Conservation (phyloP, 2,797 vertebrate genomes). For the Natrix natrix region DNA sequence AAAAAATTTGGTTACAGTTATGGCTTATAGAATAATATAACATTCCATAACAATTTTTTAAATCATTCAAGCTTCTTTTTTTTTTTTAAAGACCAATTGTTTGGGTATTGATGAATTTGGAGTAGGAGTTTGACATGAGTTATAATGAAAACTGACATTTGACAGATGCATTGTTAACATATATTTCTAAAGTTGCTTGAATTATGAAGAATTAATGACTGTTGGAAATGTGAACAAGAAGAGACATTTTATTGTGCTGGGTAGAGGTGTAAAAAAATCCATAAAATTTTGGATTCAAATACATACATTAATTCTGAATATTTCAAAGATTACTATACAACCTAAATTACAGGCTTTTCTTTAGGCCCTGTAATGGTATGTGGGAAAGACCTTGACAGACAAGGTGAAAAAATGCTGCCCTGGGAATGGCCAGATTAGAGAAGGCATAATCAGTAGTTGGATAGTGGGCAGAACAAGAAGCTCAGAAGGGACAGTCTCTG, state of each 20-base stretch:
- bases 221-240: not conserved
- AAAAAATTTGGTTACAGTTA: slow-evolving; percentile 58
- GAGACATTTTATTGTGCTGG: not conserved
- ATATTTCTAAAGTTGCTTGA: not conserved
- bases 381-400: not conserved
- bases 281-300: not conserved
- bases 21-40: slow-evolving; percentile 40
- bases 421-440: not conserved
- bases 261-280: not conserved
- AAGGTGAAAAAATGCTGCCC: not conserved
- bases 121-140: slow-evolving; percentile 12
- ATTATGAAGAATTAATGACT: not conserved
- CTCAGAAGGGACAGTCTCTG: not conserved
- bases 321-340: not conserved
- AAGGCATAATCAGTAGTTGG: not conserved
- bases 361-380: not conserved
- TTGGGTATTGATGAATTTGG: slow-evolving; percentile 33
- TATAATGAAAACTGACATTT: slow-evolving; percentile 32
- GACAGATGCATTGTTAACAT: not conserved
- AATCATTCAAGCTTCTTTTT: slow-evolving; percentile 24
- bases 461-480: not conserved
- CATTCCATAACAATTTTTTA: not conserved
- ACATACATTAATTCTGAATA: not conserved
- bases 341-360: not conserved
- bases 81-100: slow-evolving; percentile 36